Base-by-base conservation (phyloP, 2,888 invertebrate genomes). In the Harmothoe impar region DNA sequence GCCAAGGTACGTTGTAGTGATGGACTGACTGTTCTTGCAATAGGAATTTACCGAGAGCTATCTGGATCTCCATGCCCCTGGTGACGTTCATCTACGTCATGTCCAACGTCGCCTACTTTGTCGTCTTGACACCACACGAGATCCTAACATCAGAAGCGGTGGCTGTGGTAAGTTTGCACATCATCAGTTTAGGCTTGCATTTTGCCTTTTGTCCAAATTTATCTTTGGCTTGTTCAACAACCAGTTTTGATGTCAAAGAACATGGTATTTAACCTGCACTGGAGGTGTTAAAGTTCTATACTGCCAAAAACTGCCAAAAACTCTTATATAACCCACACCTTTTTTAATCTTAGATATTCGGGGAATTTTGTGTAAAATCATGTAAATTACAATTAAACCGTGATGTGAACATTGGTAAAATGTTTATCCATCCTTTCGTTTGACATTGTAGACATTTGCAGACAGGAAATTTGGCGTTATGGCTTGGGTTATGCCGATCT, bases 401-500 rank as follows among this genome's bases (percentile, higher is more conserved):
- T n/a, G n/a, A n/a, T n/a, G n/a, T n/a, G n/a, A n/a, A n/a, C n/a
- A n/a, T n/a, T n/a, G n/a, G n/a, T n/a, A n/a, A n/a, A n/a, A n/a
- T n/a, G n/a, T n/a, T n/a, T n/a, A n/a, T n/a, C n/a, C n/a, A n/a
- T n/a, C 43, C 10, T 43, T 43, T 43, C 43, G 3, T 43, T 43
- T 62, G 25, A 23, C 51, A 51, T 89, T 89, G 31, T 86, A 92
- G 92, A 90, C 92, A 1, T 92, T 92, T 95, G 98, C 98, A 10
- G 97, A 98, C 93, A 97, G 98, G 95, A 97, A 98, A 95, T 97
- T 98, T n/a, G 98, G 98, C 0, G 96, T 97, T 23, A 97, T 98
- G 96, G 97, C 98, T 0, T 98, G 98, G 97, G 97, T 97, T 84
- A 98, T 99, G 98, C 98, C 99, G 0, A 96, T 99, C 86, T 98